Percentiles rank a stretch among this genome's conserved stretches.
Evolutionary conservation across 1,140 invertebrate genomes (phyloP).

Genomic region (Gryon sp.): DNA sequence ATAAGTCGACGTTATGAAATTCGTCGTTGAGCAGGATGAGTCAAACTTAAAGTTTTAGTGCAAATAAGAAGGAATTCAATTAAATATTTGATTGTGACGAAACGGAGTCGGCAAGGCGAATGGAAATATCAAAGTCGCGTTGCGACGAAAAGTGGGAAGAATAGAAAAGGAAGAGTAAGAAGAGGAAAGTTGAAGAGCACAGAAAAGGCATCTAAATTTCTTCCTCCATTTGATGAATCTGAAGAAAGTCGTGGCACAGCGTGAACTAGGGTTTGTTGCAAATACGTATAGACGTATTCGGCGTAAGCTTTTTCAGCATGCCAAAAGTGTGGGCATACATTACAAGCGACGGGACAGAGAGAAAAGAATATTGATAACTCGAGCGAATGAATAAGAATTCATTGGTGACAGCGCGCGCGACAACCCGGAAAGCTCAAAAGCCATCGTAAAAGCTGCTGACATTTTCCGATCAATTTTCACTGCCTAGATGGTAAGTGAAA

Average conservation of each 20-base stretch:
- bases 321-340: slow-evolving; percentile 35
- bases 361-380: slow-evolving; percentile 60
- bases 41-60: neutral
- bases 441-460: slow-evolving; percentile 47
- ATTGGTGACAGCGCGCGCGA: slow-evolving; percentile 38
- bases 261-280: slow-evolving; percentile 29
- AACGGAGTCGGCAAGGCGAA: neutral
- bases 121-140: slow-evolving; percentile 15
- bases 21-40: neutral
- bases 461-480: slow-evolving; percentile 59
- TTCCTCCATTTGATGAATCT: neutral
- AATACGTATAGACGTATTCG: slow-evolving; percentile 49
- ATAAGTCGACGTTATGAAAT: slow-evolving; percentile 3
- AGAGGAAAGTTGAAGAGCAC: too few relatives aligned
- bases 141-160: neutral
- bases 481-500: slow-evolving; percentile 13
- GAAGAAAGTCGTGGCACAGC: neutral
- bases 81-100: slow-evolving; percentile 33
- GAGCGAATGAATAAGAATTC: slow-evolving; percentile 60
- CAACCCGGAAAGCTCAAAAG: slow-evolving; percentile 52
- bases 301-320: slow-evolving; percentile 40
- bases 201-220: neutral
- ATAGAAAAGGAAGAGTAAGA: too few relatives aligned
- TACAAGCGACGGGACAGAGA: slow-evolving; percentile 23
- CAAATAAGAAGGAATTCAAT: slow-evolving; percentile 30